Percentiles rank a stretch among this genome's conserved stretches.
Conservation (phyloP, 2,888 invertebrate species). For the Lasioglossum vierecki region DNA sequence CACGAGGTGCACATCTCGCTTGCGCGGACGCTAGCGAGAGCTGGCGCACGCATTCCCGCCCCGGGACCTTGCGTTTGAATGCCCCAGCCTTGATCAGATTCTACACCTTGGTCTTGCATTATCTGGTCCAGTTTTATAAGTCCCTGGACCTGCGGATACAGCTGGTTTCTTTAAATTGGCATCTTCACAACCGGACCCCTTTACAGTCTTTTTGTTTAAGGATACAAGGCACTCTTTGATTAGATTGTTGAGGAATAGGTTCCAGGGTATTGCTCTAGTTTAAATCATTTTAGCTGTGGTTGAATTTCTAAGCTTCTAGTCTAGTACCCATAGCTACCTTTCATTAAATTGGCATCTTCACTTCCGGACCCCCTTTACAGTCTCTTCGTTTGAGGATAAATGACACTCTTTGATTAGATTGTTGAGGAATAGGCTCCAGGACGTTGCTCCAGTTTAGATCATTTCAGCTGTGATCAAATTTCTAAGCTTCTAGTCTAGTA, state of each 20-base stretch:
- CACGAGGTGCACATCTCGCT: slow-evolving; percentile 7
- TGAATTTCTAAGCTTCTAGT: not conserved
- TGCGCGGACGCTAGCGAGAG: not conserved
- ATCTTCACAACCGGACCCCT: not conserved
- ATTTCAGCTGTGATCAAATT: not conserved
- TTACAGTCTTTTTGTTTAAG: not conserved
- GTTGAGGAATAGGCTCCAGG: not conserved
- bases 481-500: not conserved
- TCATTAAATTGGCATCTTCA: not conserved
- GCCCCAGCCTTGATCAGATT: not conserved
- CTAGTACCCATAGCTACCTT: not conserved
- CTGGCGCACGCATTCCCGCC: not conserved
- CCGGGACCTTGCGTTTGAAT: slow-evolving; percentile 4
- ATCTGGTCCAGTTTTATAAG: not conserved
- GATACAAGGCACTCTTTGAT: not conserved
- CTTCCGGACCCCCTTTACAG: not conserved
- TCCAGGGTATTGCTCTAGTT: not conserved
- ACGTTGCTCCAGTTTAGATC: not conserved
- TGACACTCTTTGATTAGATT: not conserved
- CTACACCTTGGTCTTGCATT: not conserved
- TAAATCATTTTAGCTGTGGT: not conserved
- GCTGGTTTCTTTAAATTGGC: not conserved
- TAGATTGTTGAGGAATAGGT: not conserved
- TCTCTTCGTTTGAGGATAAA: not conserved
- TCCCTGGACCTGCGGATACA: not conserved